These are phyloP conservation scores for Philotrypesis tridentata DNA, from an alignment of 1,140 invertebrate species.

Conservation along the genomic window DNA sequence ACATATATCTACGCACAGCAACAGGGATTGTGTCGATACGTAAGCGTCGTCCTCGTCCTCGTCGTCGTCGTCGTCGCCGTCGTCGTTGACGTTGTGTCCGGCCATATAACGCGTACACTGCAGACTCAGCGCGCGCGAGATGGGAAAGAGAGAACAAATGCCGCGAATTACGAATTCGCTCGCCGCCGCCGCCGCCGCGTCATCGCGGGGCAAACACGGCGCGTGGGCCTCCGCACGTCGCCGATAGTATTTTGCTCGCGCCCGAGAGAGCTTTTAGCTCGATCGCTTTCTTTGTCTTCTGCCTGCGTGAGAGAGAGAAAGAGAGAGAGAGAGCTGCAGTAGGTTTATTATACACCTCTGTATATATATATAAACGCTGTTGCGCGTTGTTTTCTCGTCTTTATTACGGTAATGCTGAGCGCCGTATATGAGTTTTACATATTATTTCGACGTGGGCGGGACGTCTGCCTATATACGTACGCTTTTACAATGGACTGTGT, in stretches of 20 bases:
- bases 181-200: too few species aligned
- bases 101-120: too few species aligned
- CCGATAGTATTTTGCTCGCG: neutral
- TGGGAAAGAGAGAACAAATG: conserved; percentile 67
- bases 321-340: too few species aligned
- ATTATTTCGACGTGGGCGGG: conserved; percentile 20
- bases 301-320: too few species aligned
- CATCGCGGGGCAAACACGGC: neutral
- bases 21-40: neutral
- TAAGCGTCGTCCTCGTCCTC: too few species aligned
- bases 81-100: too few species aligned
- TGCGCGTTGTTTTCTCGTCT: neutral
- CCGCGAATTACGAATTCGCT: conserved; percentile 67
- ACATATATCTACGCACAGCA: too few species aligned
- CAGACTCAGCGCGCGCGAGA: too few species aligned
- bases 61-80: too few species aligned
- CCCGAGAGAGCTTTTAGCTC: neutral
- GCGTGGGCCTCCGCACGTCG: neutral
- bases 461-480: too few species aligned
- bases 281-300: neutral
- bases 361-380: neutral
- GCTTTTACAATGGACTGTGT: neutral
- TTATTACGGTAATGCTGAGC: neutral
- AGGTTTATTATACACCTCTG: neutral
- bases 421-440: neutral